Percentiles rank a stretch among this genome's conserved stretches.
Conservation (phyloP, 2,797 vertebrate genomes). For the Toxotes lorentzi region DNA sequence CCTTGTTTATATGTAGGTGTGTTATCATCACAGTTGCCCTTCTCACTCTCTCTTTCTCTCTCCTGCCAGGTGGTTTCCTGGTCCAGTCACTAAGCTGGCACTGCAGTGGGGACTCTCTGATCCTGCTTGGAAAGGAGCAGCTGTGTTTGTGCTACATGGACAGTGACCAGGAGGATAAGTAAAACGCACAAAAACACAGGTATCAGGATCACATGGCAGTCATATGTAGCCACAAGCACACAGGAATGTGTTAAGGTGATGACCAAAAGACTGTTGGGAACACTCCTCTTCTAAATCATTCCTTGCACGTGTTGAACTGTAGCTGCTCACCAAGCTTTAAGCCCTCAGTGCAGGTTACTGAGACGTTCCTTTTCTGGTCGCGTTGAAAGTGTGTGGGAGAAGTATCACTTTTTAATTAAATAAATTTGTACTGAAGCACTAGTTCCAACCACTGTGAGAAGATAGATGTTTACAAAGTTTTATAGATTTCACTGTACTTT, state of each 20-base stretch:
- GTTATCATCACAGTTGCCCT: not conserved
- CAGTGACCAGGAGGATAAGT: conserved; percentile 77
- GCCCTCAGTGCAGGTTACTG: conserved; percentile 40
- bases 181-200: conserved; percentile 11
- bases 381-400: not conserved
- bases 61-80: conserved; percentile 88
- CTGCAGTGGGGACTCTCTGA: conserved; percentile 86
- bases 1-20: not conserved
- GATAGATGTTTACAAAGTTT: conserved; percentile 37
- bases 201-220: conserved; percentile 3
- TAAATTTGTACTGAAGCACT: conserved; percentile 29
- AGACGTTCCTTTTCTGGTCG: conserved; percentile 17
- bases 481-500: conserved; percentile 37
- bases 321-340: not conserved
- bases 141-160: conserved; percentile 95
- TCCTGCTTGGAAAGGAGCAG: conserved; percentile 92
- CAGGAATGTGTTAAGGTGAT: not conserved
- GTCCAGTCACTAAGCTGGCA: conserved; percentile 92
- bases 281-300: conserved; percentile 17
- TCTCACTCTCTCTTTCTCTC: conserved; percentile 10
- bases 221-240: not conserved
- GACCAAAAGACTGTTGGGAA: conserved; percentile 19
- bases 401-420: conserved; percentile 5
- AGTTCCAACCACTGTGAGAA: conserved; percentile 59
- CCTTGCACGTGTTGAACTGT: conserved; percentile 4